These are phyloP conservation scores for Lissocephala sabroskyi DNA, from an alignment of 2,888 invertebrate species.

Conservation along the genomic window DNA sequence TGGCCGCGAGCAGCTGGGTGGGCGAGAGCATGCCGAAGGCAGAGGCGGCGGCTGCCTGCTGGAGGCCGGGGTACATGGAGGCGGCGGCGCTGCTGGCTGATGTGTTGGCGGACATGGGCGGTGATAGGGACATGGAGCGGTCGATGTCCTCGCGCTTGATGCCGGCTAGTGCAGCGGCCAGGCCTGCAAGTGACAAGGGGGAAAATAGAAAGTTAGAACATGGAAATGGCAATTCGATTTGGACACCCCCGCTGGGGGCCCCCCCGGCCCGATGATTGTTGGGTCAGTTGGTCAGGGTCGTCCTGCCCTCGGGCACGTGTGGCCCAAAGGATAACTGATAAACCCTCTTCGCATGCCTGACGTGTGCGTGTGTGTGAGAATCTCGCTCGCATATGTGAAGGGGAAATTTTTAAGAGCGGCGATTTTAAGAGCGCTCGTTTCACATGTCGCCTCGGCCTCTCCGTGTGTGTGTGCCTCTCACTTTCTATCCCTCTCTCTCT, in stretches of 20 bases:
- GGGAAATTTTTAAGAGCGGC: slow-evolving; percentile 21
- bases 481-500: slow-evolving; percentile 9
- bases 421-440: background rate
- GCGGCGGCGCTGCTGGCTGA: slow-evolving; percentile 50
- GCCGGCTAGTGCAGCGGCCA: slow-evolving; percentile 71
- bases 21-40: slow-evolving; percentile 72
- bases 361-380: slow-evolving; percentile 6
- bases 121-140: slow-evolving; percentile 67
- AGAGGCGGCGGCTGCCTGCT: slow-evolving; percentile 70
- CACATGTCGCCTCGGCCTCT: slow-evolving; percentile 10
- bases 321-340: slow-evolving; percentile 9
- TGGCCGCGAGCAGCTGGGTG: slow-evolving; percentile 67
- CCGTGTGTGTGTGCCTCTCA: background rate
- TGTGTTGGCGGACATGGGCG: slow-evolving; percentile 70
- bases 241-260: background rate
- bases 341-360: too few relatives aligned
- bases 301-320: background rate
- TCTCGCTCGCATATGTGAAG: background rate
- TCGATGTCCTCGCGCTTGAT: slow-evolving; percentile 71
- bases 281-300: slow-evolving; percentile 15
- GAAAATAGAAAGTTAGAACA: slow-evolving; percentile 2
- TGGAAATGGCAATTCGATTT: slow-evolving; percentile 1
- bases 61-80: slow-evolving; percentile 68
- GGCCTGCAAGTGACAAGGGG: slow-evolving; percentile 46
- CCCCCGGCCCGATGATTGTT: slow-evolving; percentile 1